phyloP scores from a whole-genome alignment of 2,113 vertebrate species.

The Pogona vitticeps region DNA sequence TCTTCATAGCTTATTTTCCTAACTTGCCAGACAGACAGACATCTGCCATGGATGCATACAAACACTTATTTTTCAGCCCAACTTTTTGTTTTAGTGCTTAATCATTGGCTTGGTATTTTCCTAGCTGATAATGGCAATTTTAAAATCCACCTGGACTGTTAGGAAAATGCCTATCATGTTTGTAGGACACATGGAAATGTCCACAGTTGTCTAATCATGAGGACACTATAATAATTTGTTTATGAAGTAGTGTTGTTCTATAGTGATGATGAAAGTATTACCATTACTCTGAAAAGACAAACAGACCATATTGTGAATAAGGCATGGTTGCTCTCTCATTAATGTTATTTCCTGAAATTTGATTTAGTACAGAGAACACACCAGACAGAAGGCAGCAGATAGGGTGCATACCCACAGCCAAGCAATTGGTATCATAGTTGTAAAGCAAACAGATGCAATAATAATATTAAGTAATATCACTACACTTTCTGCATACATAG shows the following conservation, averaged over 20 bases:
- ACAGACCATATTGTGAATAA: fast-evolving
- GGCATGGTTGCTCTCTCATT: neutral
- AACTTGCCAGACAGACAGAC: neutral
- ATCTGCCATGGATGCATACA: conserved; percentile 25
- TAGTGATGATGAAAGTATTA: neutral
- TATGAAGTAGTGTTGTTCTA: neutral
- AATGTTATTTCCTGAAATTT: neutral
- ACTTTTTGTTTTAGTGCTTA: conserved; percentile 37
- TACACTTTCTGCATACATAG: neutral
- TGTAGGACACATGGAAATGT: conserved; percentile 23
- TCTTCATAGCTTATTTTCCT: neutral
- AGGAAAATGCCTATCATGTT: conserved; percentile 27
- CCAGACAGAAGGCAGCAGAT: neutral
- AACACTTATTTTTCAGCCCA: conserved; percentile 31
- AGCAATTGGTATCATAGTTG: neutral
- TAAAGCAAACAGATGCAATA: neutral
- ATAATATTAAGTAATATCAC: conserved; percentile 1
- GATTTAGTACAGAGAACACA: neutral
- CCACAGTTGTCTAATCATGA: conserved; percentile 14
- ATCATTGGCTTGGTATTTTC: conserved; percentile 3
- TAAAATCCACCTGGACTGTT: conserved; percentile 11
- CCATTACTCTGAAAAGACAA: conserved; percentile 1
- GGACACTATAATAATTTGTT: neutral
- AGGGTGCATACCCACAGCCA: conserved; percentile 11
- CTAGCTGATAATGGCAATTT: conserved; percentile 1